Evolutionary conservation across 2,797 vertebrate species (phyloP), one percentile per base, ranked within the genome.

Genomic region (Syndactyla subalaris): DNA sequence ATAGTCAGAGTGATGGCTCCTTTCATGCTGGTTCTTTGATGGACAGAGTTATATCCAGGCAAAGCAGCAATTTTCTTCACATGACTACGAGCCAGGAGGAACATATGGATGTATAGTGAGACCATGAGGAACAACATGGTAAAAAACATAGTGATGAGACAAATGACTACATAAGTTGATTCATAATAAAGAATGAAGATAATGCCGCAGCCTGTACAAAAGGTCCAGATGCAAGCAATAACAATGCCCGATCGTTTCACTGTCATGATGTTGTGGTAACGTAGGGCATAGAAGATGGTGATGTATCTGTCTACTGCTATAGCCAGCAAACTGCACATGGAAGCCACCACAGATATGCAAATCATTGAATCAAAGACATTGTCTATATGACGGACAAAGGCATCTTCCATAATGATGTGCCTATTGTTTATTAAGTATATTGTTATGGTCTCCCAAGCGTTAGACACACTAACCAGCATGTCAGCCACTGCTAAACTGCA

Each of bases 341-440:
- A 98, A 88, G 98, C 98, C 95, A 98, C 98, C 76, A 98, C 97
- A 20, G 98, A 98, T 83, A 98, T 98, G 95, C 98, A 98, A 92
- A 98, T 98, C 98, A 98, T 97, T 43, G 98, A 98, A 89, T 98
- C 98, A 80, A 98, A 98, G 62, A 98, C 96, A 23, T 98, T 98
- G 96, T 98, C 98, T 38, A 98, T 98, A 48, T 98, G 98, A 46
- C 97, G 98, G 92, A 98, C 94, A 71, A 98, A 98, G 49, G 92
- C 71, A n/a, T 98, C 98, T n/a, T 98, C 97, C 51, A 98, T 98
- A 91, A 98, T 75, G 48, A 98, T 87, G 65, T 98, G 98, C 78
- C 93, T 98, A 13, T 97, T 98, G 80, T 97, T 97, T 82, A 98
- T 97, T 84, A 98, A 95, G 86, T 98, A 98, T 89, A 98, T 98